Evolutionary conservation across 1,140 invertebrate genomes (phyloP), one percentile per base, ranked within the genome.

Genomic region (Pomacea maculata): DNA sequence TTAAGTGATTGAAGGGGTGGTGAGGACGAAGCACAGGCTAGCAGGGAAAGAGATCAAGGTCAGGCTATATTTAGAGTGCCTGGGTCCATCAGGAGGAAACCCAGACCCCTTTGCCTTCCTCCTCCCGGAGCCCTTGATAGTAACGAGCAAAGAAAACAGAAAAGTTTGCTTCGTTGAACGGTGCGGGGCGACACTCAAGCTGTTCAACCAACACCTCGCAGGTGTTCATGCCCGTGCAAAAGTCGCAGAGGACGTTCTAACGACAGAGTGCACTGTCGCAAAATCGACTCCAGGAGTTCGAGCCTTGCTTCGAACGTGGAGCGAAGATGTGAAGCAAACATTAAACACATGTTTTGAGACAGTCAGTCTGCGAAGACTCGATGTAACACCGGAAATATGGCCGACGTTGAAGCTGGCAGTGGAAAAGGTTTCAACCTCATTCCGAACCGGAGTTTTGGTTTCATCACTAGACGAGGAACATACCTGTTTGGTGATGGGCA

Each of bases 51-150:
- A 34, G 17, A 67, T 86, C 21, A 63, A 75, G 12, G 83, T 84
- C 19, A 74, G 80, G 64, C 77, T 82, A 14, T 86, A 86, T 65
- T 65, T 83, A 74, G 80, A 81, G 68, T 85, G 83, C 64, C 61
- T 86, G 7, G 85, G 85, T 25, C 67, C 68, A 34, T 74, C 77
- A 15, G 80, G 75, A 52, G 77, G 80, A 21, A 75, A 63, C 21
- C 17, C 63, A 10, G 77, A 82, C 71, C 81, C 81, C 57, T 75
- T 21, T 25, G 71, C 55, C 25, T 82, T 80, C 64, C 61, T 63
- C 55, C 34, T 65, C 25, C 71, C 78, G 34, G 64, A 80, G 14
- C 57, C 78, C 19, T 29, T 80, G 55, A 10, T 64, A 19, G 21
- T 74, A n/a, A 17, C 57, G 25, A 21, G 45, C 29, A 19, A 63